Evolutionary conservation across 2,113 vertebrate species (phyloP).

Genomic region (Gopherus flavomarginatus): DNA sequence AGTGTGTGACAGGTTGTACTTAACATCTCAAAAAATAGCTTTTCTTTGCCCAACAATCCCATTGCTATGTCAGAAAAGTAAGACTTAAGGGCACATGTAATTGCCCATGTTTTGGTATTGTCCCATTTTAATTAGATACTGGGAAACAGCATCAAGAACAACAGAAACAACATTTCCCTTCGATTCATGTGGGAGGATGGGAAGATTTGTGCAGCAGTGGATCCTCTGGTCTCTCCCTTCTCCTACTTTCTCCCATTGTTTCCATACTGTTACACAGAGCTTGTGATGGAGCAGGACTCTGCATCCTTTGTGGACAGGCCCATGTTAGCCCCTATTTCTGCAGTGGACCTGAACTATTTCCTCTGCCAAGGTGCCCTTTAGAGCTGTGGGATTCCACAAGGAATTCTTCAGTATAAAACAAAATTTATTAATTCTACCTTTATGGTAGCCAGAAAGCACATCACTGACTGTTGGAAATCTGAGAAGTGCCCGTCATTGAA

Average conservation of each 20-base stretch:
- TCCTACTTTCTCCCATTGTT: neutral
- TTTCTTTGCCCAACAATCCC: neutral
- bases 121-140: neutral
- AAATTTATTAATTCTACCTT: neutral
- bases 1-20: neutral
- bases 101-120: neutral
- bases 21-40: neutral
- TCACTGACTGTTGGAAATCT: neutral
- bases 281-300: neutral
- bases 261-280: neutral
- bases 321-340: neutral
- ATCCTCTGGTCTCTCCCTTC: neutral
- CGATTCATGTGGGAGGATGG: neutral
- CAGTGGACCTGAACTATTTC: neutral
- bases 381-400: neutral
- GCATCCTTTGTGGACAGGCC: neutral
- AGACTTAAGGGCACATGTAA: neutral
- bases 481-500: constrained; percentile 25
- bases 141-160: neutral
- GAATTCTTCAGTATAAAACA: neutral
- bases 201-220: neutral
- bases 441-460: neutral
- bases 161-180: neutral
- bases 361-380: neutral
- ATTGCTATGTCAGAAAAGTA: neutral